Evolutionary conservation across 2,888 invertebrate genomes (phyloP), one percentile per base, ranked within the genome.

Genomic region (Thymelicus lineola): DNA sequence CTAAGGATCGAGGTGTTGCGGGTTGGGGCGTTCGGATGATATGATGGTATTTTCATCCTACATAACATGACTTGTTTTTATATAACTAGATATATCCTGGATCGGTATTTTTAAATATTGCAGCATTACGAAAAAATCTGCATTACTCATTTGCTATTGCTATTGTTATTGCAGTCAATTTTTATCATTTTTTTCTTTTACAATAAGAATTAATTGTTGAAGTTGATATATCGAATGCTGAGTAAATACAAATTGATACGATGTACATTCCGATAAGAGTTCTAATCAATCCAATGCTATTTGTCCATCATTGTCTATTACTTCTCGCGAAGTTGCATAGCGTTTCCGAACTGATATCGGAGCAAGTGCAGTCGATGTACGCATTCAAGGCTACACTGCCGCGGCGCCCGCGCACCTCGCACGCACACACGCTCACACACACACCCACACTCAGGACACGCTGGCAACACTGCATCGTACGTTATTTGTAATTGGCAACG

Each of bases 291-390:
- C n/a, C 63, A 63, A 64, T 63, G 42, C 50, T 70, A 70, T 70
- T 70, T 70, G 70, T 46, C 50, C 70, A 64, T 64, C 64, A 70
- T 64, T 38, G 63, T 64, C 64, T 64, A 64, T 70, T 63, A 46
- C 7, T 64, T 60, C 70, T 70, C 64, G 64, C 64, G 57, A 69
- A 69, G 63, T 65, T 64, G 42, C 59, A 59, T 36, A 80, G 80
- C 79, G 78, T 82, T 81, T 86, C 87, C 85, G 89, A 87, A 81
- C 83, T 75, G 76, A 77, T 78, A 74, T 63, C 73, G 76, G 73
- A 78, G 82, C 77, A 84, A 88, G 86, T 87, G 91, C 90, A 91
- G 93, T 92, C 93, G 91, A 83, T 86, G 93, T 80, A 90, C 93
- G 88, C 76, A 81, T 88, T 90, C 93, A 93, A 93, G 93, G 85